Conservation (phyloP, 1,140 invertebrate genomes). For the Daktulosphaira vitifoliae region DNA sequence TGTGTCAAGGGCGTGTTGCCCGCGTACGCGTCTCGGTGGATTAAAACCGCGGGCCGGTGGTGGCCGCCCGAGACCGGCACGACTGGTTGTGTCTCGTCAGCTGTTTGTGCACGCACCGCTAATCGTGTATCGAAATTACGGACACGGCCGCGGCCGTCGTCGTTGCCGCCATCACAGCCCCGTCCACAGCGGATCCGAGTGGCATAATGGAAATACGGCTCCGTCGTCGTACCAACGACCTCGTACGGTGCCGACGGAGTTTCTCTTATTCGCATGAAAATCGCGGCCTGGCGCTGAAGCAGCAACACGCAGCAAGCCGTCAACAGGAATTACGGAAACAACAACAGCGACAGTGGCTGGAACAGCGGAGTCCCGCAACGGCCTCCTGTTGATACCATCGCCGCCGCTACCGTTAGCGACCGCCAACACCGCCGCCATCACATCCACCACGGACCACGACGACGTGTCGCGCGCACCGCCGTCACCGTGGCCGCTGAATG, state of each 20-base stretch:
- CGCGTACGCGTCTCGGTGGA: neutral
- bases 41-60: neutral
- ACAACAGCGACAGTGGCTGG: neutral
- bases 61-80: neutral
- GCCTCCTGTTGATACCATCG: neutral
- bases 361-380: neutral
- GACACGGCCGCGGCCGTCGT: neutral
- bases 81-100: neutral
- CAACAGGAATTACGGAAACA: neutral
- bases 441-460: neutral
- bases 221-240: neutral
- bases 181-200: neutral
- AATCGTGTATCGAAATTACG: too few species aligned
- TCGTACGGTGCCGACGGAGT: neutral
- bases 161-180: neutral
- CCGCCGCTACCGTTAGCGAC: neutral
- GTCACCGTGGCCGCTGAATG: conserved; percentile 26
- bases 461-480: conserved; percentile 15
- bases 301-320: neutral
- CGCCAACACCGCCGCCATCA: neutral
- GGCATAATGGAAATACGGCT: too few species aligned
- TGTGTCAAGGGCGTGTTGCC: too few species aligned
- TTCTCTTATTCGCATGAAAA: neutral
- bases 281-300: neutral
- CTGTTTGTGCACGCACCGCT: too few species aligned